phyloP scores from a whole-genome alignment of 2,888 invertebrate genomes.

The Gonocerus acuteangulatus region DNA sequence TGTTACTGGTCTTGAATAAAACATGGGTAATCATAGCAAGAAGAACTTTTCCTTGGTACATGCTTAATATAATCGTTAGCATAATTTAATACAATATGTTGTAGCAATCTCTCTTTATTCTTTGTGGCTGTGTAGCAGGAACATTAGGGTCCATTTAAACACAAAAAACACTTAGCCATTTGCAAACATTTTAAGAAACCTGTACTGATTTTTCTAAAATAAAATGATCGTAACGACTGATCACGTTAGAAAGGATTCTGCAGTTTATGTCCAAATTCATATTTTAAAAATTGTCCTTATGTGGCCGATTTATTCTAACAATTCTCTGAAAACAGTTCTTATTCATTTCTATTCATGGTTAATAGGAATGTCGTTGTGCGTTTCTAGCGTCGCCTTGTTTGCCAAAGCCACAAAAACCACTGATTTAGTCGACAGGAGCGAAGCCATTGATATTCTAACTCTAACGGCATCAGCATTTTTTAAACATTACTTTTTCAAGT shows the following conservation, averaged over 20 bases:
- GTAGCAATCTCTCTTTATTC: too few relatives aligned
- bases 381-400: conserved; percentile 3
- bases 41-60: too few relatives aligned
- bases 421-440: conserved; percentile 29
- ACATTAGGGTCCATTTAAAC: too few relatives aligned
- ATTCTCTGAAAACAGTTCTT: background rate
- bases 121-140: too few relatives aligned
- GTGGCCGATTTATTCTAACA: background rate
- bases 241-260: background rate
- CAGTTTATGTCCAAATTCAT: background rate
- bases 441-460: conserved; percentile 31
- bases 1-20: too few relatives aligned
- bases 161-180: too few relatives aligned
- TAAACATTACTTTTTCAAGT: conserved; percentile 24
- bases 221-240: too few relatives aligned
- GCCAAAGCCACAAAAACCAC: conserved; percentile 19
- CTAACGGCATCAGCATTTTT: conserved; percentile 21
- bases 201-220: too few relatives aligned
- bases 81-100: too few relatives aligned
- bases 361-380: background rate
- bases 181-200: too few relatives aligned
- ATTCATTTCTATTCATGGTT: background rate
- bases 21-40: too few relatives aligned
- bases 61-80: too few relatives aligned
- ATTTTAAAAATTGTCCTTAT: background rate